Evolutionary conservation across 2,888 invertebrate genomes (phyloP), one percentile per base, ranked within the genome.

Genomic region (Andrena haemorrhoa): DNA sequence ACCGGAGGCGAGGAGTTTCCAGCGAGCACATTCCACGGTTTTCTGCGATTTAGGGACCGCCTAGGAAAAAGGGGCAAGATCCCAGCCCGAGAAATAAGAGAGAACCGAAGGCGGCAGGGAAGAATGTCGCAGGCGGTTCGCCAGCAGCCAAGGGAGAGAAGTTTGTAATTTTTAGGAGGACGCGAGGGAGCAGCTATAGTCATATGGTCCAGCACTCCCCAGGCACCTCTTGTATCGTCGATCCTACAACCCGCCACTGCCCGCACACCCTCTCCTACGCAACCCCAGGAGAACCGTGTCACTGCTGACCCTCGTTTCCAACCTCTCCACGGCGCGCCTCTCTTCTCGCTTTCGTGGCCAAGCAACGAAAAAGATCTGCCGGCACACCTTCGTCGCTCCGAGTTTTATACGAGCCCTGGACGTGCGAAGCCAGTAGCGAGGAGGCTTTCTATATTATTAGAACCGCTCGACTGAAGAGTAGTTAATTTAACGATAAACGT

Each of bases 161-260:
- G 72, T 75, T 81, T 56, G 29, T 77, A 86, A 83, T 86, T 85
- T 86, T 84, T 83, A 86, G 73, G 51, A 68, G 70, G 58, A 61
- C 73, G 35, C 53, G 23, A 23, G 51, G 56, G 58, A 60, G 33
- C 41, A 41, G 65, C 47, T 26, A 53, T 20, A 47, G 53, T 64
- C 69, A 31, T 71, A 75, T 69, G 79, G 64, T 69, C 41, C 63
- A 73, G 51, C 66, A 66, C 56, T 86, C 80, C 72, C 86, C 12
- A 61, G 77, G 53, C 76, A 33, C 29, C 60, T 51, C 58, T 79
- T 61, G 69, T 66, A 51, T 66, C 56, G 61, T 75, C 81, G 63
- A 58, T 58, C 53, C 78, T 58, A n/a, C 69, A 23, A 64, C 69
- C 60, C 20, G 10, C 8, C 61, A 6, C 31, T 8, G 29, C 29